Evolutionary conservation across 1,140 invertebrate species (phyloP).

Genomic region (Cepaea nemoralis): DNA sequence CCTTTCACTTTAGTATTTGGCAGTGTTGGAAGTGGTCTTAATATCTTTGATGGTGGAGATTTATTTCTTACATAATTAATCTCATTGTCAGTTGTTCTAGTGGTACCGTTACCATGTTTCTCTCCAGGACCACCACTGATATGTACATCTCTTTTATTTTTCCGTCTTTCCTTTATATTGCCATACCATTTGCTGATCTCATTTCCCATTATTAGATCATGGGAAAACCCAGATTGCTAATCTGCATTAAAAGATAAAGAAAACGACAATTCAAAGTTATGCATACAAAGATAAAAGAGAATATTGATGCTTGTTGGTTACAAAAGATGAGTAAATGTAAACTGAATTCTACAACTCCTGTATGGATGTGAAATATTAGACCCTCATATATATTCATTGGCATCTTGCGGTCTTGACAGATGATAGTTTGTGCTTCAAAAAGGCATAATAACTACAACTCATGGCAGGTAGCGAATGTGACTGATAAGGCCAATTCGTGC

Average conservation of each 20-base stretch:
- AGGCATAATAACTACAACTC: too few species aligned
- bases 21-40: background rate
- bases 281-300: too few species aligned
- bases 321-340: too few species aligned
- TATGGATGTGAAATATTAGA: too few species aligned
- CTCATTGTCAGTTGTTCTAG: background rate
- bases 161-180: background rate
- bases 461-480: too few species aligned
- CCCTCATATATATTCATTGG: too few species aligned
- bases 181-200: background rate
- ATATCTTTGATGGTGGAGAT: background rate
- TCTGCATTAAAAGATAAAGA: background rate
- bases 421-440: too few species aligned
- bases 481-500: too few species aligned
- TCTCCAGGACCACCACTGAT: background rate
- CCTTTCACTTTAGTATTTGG: background rate
- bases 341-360: too few species aligned
- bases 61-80: background rate
- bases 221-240: background rate
- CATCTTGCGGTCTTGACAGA: too few species aligned
- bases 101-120: background rate
- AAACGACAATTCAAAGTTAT: too few species aligned
- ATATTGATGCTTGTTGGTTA: too few species aligned
- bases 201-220: background rate
- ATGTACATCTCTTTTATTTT: background rate